These are phyloP conservation scores for Dufourea novaeangliae DNA, from an alignment of 1,140 invertebrate genomes.

Conservation along the genomic window DNA sequence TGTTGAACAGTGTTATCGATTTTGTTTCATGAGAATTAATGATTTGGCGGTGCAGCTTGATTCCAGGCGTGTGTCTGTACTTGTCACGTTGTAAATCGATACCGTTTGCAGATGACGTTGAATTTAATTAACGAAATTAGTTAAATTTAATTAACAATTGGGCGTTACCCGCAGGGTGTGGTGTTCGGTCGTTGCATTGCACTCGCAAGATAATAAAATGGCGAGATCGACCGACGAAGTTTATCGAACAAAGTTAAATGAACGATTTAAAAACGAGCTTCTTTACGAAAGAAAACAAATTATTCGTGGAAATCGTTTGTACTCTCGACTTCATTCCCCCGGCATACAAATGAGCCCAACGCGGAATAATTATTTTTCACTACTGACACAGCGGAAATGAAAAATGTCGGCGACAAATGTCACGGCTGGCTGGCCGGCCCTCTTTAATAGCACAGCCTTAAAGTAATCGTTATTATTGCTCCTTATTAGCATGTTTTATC, in stretches of 20 bases:
- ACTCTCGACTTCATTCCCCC: background rate
- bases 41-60: background rate
- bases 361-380: constrained; percentile 47
- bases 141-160: constrained; percentile 38
- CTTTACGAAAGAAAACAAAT: background rate
- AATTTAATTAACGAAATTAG: constrained; percentile 38
- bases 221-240: background rate
- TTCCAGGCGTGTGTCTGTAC: background rate
- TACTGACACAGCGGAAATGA: constrained; percentile 65
- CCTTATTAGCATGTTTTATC: constrained; percentile 77
- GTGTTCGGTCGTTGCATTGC: background rate
- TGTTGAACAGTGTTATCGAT: too few species aligned
- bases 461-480: constrained; percentile 76
- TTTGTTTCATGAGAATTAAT: constrained; percentile 1
- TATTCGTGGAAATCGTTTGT: background rate
- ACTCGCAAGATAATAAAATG: background rate
- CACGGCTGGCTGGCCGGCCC: constrained; percentile 46
- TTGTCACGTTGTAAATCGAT: constrained; percentile 18
- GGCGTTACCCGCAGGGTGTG: background rate
- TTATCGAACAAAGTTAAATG: too few species aligned
- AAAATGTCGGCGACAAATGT: constrained; percentile 70
- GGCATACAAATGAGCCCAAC: background rate
- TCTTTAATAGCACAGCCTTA: constrained; percentile 68
- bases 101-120: constrained; percentile 35
- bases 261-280: background rate